phyloP scores from a whole-genome alignment of 2,113 vertebrate species.

The Andinoacara biseriatus region DNA sequence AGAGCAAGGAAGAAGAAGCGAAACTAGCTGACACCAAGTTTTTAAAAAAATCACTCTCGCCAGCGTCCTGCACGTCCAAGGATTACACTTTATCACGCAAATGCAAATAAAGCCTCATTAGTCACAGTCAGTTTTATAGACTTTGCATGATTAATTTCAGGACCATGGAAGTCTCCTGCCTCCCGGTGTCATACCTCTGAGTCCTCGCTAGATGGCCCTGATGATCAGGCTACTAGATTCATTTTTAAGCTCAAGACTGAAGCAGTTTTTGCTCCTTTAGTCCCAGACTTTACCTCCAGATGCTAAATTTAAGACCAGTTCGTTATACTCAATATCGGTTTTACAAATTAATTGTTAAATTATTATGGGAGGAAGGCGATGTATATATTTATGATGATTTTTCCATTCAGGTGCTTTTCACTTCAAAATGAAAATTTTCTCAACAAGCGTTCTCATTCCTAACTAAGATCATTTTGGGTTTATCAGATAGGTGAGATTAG shows the following conservation, averaged over 20 bases:
- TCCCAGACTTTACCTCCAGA: not conserved
- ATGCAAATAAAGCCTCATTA: not conserved
- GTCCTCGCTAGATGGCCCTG: slow-evolving; percentile 27
- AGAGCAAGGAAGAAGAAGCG: not conserved
- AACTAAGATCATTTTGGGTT: not conserved
- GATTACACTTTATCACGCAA: not conserved
- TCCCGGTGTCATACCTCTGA: slow-evolving; percentile 14
- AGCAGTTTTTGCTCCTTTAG: not conserved
- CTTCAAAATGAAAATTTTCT: not conserved
- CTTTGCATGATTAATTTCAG: not conserved
- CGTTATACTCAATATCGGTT: not conserved
- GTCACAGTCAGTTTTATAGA: slow-evolving; percentile 3
- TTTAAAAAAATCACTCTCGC: not conserved
- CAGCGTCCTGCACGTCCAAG: not conserved
- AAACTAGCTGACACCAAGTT: slow-evolving; percentile 26
- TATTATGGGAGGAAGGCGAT: not conserved
- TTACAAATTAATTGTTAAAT: not conserved
- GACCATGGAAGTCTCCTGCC: not conserved
- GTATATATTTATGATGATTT: not conserved
- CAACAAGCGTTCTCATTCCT: not conserved
- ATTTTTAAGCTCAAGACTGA: not conserved
- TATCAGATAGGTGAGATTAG: not conserved
- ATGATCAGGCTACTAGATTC: not conserved
- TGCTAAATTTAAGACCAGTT: not conserved
- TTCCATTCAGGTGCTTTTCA: not conserved